Percentiles rank a stretch among this genome's conserved stretches.
Conservation (phyloP, 2,888 invertebrate genomes). For the Ernsta delagoae region DNA sequence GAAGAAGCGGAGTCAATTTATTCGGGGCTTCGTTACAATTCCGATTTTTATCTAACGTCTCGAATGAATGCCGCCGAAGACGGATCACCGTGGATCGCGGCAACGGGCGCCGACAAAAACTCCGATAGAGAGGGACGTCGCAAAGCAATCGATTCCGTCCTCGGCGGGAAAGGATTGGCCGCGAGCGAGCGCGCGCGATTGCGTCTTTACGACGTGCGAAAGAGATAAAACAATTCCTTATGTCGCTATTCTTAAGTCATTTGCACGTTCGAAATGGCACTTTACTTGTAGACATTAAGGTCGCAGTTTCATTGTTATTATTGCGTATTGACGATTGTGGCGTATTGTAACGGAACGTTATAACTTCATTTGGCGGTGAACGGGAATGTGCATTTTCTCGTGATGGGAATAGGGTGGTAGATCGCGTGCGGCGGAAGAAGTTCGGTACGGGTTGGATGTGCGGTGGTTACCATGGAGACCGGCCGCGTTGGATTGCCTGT, state of each 20-base stretch:
- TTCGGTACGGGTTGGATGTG: conserved; percentile 59
- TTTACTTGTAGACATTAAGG: conserved; percentile 76
- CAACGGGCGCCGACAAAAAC: conserved; percentile 69
- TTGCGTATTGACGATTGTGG: conserved; percentile 74
- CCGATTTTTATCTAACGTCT: conserved; percentile 76
- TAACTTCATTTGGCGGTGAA: conserved; percentile 75
- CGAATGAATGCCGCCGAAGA: conserved; percentile 75
- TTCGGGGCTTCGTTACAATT: conserved; percentile 72
- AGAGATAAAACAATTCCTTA: conserved; percentile 84
- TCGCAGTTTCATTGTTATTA: conserved; percentile 80
- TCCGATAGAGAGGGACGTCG: conserved; percentile 77
- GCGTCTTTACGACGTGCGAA: conserved; percentile 80
- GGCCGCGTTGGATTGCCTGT: conserved; percentile 73
- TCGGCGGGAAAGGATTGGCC: conserved; percentile 70
- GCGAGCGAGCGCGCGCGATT: conserved; percentile 70
- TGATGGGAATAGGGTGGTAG: conserved; percentile 69
- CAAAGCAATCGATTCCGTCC: conserved; percentile 76
- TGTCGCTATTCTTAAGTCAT: conserved; percentile 82
- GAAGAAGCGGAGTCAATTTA: conserved; percentile 70
- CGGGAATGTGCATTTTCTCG: conserved; percentile 62
- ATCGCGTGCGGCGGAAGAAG: conserved; percentile 60
- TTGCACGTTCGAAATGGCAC: conserved; percentile 75
- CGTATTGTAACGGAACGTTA: conserved; percentile 77
- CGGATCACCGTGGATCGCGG: conserved; percentile 76
- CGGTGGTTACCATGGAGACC: conserved; percentile 85